phyloP scores from a whole-genome alignment of 2,797 vertebrate species.

The Protosalanx chinensis region DNA sequence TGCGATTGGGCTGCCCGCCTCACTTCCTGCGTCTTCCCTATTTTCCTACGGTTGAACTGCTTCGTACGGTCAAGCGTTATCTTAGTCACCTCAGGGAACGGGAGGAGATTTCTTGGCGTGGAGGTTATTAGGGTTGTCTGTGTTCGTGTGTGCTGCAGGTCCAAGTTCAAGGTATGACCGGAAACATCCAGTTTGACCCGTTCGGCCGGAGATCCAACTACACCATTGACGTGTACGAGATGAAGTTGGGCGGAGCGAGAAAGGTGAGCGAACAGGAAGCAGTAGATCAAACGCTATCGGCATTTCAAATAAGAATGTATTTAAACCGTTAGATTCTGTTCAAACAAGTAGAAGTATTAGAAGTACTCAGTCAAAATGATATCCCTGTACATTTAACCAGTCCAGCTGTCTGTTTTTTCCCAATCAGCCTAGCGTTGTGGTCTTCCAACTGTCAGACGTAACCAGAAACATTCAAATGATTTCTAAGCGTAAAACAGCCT shows the following conservation, averaged over 20 bases:
- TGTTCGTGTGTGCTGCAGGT: conserved; percentile 74
- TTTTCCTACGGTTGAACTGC: neutral
- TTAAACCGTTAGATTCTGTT: neutral
- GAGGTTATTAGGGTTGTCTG: conserved; percentile 24
- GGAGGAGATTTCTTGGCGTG: neutral
- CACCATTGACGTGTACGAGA: conserved; percentile 97
- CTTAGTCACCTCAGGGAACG: neutral
- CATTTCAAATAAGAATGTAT: neutral
- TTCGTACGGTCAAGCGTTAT: neutral
- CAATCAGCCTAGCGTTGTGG: no score
- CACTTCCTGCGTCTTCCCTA: neutral
- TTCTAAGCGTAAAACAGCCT: neutral
- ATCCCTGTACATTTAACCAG: no score
- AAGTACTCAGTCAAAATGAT: neutral
- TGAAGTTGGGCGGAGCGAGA: conserved; percentile 84
- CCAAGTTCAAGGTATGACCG: conserved; percentile 97
- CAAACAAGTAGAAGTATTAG: no score
- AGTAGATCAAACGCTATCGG: neutral
- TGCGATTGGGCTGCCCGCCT: neutral
- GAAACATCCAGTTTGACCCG: conserved; percentile 97
- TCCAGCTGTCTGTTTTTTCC: no score
- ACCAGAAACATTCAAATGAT: neutral
- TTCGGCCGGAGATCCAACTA: conserved; percentile 95
- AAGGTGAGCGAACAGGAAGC: conserved; percentile 76
- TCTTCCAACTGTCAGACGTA: no score